Percentiles rank a stretch among this genome's conserved stretches.
Conservation (phyloP, 2,888 invertebrate genomes). For the Chironomus tentans region DNA sequence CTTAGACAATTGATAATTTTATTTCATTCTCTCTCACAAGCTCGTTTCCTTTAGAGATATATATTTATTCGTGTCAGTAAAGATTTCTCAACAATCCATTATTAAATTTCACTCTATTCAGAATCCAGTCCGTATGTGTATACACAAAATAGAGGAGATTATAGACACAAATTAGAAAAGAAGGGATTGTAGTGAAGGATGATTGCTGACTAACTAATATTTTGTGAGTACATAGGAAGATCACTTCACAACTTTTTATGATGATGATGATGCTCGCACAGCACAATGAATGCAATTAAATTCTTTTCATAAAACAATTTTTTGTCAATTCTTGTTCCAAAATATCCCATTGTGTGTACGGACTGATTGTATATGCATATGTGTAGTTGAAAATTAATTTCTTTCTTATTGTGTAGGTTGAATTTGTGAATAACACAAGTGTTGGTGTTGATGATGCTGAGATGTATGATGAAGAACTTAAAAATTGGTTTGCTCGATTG, state of each 20-base stretch:
- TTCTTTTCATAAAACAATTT: slow-evolving; percentile 19
- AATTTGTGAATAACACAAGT: neutral
- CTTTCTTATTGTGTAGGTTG: neutral
- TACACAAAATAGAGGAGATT: too few relatives aligned
- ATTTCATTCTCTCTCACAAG: neutral
- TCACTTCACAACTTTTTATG: neutral
- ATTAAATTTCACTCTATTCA: neutral
- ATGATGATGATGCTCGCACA: slow-evolving; percentile 13
- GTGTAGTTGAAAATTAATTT: neutral
- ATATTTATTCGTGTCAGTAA: neutral
- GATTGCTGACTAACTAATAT: neutral
- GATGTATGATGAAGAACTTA: neutral
- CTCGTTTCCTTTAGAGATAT: neutral
- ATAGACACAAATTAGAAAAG: too few relatives aligned
- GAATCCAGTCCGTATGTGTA: too few relatives aligned
- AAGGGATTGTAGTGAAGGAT: neutral
- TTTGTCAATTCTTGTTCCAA: neutral
- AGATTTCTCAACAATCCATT: neutral
- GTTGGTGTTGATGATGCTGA: neutral
- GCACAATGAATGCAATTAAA: slow-evolving; percentile 27
- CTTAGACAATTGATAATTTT: neutral
- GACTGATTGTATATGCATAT: neutral
- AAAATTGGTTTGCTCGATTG: neutral
- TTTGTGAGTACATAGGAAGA: neutral
- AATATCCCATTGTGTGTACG: too few relatives aligned